Base-by-base conservation (phyloP, 2,113 vertebrate genomes). In the Cervus canadensis region DNA sequence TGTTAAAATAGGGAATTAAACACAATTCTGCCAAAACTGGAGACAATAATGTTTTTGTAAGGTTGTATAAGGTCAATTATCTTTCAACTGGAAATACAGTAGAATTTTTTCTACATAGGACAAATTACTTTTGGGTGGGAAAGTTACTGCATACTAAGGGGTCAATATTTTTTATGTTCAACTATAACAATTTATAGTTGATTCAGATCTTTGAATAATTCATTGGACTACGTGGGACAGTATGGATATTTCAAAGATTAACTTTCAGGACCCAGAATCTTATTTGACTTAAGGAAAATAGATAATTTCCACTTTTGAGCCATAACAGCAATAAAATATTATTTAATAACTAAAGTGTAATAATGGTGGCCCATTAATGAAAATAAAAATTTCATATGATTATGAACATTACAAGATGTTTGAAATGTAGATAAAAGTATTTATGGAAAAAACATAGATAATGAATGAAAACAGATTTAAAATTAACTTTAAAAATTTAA, bases 171-270 rank as follows among this genome's bases (percentile, higher is more conserved):
- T 81, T 86, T n/a, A 62, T 62, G 83, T 71, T 92, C 95, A 92
- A 40, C 43, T 76, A 12, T 92, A 48, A 83, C 82, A 45, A 2
- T 83, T 87, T 76, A 25, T 54, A 54, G 16, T 76, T 89, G 17
- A 81, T 59, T 52, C 43, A 93, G 5, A 11, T 3, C 56, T 78
- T 94, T 88, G 79, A 93, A 82, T 94, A 87, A 89, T 96, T 95
- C 7, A 4, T 36, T 74, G 9, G 43, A 26, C 9, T 91, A 67
- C 79, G 54, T 1, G 62, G 87, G 86, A 2, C 25, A 89, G 19
- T 67, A 54, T 71, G 76, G 81, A 57, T 89, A 89, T 81, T 97
- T 98, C 36, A 25, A 45, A 71, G 36, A 67, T 79, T 89, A 85
- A 59, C 59, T 96, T 79, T 97, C 62, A 84, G 40, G 7, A 14